phyloP scores from a whole-genome alignment of 2,797 vertebrate species.

The Sebastes baramenuke region DNA sequence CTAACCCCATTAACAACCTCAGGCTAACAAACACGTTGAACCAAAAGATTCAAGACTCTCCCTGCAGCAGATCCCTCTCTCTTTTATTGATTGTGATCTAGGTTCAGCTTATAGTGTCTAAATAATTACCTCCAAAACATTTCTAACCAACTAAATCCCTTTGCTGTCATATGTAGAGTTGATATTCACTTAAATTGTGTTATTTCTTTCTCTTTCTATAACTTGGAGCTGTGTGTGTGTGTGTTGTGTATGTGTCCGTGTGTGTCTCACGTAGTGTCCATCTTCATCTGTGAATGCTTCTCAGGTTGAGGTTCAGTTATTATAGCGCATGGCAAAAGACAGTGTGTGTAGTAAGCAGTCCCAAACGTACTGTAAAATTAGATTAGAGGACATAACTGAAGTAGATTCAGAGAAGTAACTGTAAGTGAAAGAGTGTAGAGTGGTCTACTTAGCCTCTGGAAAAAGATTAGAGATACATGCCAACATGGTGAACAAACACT shows the following conservation, averaged over 20 bases:
- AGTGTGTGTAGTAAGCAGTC: not conserved
- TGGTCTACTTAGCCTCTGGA: not conserved
- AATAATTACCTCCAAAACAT: not conserved
- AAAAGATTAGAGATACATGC: not conserved
- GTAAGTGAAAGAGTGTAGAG: not conserved
- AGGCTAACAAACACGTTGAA: not conserved
- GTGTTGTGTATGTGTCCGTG: not conserved
- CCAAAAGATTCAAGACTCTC: not conserved
- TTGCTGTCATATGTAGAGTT: not conserved
- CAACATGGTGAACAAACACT: constrained; percentile 12
- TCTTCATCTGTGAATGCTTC: constrained; percentile 11
- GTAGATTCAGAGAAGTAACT: not conserved
- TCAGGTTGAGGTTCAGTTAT: constrained; percentile 16
- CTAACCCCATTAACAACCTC: constrained; percentile 61
- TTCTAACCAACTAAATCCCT: constrained; percentile 28
- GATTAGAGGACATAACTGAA: not conserved
- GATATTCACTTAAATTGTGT: not conserved
- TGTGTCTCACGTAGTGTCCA: constrained; percentile 5
- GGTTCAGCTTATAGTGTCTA: not conserved
- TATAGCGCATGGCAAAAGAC: not conserved
- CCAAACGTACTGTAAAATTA: not conserved
- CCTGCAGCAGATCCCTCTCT: not conserved
- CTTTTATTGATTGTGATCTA: not conserved
- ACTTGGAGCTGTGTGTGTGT: not conserved
- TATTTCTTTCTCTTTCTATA: not conserved